Base-by-base conservation (phyloP, 1,140 invertebrate genomes). In the Kradibia gibbosae region DNA sequence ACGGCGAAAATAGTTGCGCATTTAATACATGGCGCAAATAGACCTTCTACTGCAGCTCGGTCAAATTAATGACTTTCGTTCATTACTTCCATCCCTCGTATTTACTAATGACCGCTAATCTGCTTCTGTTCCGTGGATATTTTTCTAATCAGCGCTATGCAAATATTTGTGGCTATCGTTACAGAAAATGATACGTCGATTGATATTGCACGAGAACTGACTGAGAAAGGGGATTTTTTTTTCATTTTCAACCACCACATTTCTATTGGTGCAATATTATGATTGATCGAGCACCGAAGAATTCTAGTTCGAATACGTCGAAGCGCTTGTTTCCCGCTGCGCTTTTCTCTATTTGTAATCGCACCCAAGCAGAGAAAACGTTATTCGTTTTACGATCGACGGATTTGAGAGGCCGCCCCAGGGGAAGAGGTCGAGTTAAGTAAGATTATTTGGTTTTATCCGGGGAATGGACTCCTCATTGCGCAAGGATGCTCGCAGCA, bases 91-190 rank as follows among this genome's bases (percentile, higher is more conserved):
- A 28, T 31, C 2, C 50, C 13, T 74, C 22, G 28, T 45, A 76
- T 62, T 0, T 10, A 77, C 25, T 48, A 45, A 45, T 77, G n/a
- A 77, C 13, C 55, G 31, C n/a, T 57, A 57, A 20, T 0, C 15
- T 22, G 36, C 39, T 53, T 53, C 50, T 22, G 57, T 22, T 3
- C 17, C 7, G 34, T n/a, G 4, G 36, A 62, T 48, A 13, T 73
- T 73, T 80, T 50, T 48, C 8, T 73, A 80, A 80, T 73, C 39
- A 50, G 1, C n/a, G 55, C 34, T 36, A 10, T 62, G 31, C 50
- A 73, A 80, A 80, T 80, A 73, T 72, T 39, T 36, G 36, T 13
- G 20, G 28, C 28, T 55, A 31, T 39, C 70, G 0, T 5, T 39
- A 45, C 3, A 36, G 42, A 73, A 60, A 80, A 74, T 45, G 62